These are phyloP conservation scores for Schizothorax lantsangensis DNA, from an alignment of 2,797 vertebrate species.

Conservation along the genomic window DNA sequence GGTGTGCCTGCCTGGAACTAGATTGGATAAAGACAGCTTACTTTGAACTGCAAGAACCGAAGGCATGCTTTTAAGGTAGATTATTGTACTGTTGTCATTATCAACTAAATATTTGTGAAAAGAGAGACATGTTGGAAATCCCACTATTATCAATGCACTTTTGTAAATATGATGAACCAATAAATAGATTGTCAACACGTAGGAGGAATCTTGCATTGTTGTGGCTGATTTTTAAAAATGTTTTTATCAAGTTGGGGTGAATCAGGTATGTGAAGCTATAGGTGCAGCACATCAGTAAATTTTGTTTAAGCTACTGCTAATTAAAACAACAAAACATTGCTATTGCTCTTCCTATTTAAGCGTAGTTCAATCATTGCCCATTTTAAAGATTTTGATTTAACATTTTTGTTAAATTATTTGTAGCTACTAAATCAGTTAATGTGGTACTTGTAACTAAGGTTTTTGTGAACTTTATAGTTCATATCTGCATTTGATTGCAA, in stretches of 20 bases:
- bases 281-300: neutral
- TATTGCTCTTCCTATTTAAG: neutral
- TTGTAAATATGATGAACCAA: slow-evolving; percentile 67
- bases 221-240: slow-evolving; percentile 9
- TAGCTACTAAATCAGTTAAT: neutral
- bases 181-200: slow-evolving; percentile 64
- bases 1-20: slow-evolving; percentile 69
- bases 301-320: neutral
- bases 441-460: neutral
- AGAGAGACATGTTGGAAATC: slow-evolving; percentile 76
- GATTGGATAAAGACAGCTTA: slow-evolving; percentile 58
- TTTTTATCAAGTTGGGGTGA: slow-evolving; percentile 13
- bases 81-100: slow-evolving; percentile 65
- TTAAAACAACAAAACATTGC: neutral
- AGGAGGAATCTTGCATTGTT: slow-evolving; percentile 39
- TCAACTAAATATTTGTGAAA: slow-evolving; percentile 54
- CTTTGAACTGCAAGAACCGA: slow-evolving; percentile 72
- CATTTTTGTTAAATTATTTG: neutral
- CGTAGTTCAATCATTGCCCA: neutral
- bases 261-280: neutral
- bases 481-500: neutral
- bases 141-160: slow-evolving; percentile 76
- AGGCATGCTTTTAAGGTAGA: slow-evolving; percentile 81
- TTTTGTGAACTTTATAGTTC: neutral
- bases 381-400: neutral